Evolutionary conservation across 2,888 invertebrate genomes (phyloP).

Genomic region (Cryptus viduatorius): DNA sequence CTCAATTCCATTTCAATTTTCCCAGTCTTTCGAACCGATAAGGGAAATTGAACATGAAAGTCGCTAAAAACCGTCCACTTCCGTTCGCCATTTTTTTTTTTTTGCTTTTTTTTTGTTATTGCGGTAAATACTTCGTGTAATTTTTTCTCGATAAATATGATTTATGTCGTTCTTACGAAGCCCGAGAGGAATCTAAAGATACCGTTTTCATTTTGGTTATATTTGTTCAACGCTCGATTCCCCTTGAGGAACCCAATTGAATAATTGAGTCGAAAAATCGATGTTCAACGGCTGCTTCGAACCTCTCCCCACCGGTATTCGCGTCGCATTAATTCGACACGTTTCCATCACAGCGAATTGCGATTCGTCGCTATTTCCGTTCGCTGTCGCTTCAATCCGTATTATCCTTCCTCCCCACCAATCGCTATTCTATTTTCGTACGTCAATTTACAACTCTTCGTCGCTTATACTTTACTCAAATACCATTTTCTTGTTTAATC

Average conservation of each 20-base stretch:
- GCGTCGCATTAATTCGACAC: not conserved
- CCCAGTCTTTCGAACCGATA: no score
- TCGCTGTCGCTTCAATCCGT: not conserved
- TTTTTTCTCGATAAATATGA: not conserved
- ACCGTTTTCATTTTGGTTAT: not conserved
- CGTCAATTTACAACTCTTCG: not conserved
- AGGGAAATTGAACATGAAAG: no score
- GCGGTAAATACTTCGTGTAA: no score
- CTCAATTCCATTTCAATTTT: no score
- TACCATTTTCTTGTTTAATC: not conserved
- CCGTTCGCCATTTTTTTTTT: no score
- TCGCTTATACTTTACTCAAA: not conserved
- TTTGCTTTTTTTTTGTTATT: no score
- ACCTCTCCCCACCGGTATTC: not conserved
- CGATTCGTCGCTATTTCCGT: not conserved
- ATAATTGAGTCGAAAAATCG: slow-evolving; percentile 5
- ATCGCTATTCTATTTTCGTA: not conserved
- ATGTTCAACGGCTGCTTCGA: slow-evolving; percentile 6
- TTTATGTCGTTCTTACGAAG: not conserved
- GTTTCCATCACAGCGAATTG: not conserved
- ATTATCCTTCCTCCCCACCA: not conserved
- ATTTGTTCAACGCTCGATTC: not conserved
- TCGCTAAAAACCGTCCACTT: no score
- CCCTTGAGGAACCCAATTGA: not conserved
- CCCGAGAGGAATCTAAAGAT: not conserved